These are phyloP conservation scores for Champsocephalus gunnari DNA, from an alignment of 2,797 vertebrate species.

Conservation along the genomic window DNA sequence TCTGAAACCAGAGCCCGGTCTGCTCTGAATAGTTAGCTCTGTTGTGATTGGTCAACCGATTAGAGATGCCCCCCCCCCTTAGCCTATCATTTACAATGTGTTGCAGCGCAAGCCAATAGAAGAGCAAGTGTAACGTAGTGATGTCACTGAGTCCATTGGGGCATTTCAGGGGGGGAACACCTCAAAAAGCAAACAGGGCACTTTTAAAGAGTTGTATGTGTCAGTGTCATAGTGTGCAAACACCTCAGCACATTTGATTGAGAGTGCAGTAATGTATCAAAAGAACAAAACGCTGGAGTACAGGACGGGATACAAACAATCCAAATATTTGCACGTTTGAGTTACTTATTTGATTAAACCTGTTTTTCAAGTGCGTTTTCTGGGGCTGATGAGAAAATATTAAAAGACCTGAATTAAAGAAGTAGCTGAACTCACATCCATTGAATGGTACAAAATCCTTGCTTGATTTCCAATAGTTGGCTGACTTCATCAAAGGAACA, in stretches of 20 bases:
- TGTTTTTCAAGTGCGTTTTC: not conserved
- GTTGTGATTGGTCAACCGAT: too few relatives aligned
- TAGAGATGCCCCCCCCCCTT: too few relatives aligned
- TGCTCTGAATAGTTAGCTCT: too few relatives aligned
- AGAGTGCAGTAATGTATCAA: slow-evolving; percentile 37
- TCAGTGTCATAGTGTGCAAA: slow-evolving; percentile 16
- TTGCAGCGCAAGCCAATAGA: too few relatives aligned
- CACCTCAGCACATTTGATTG: not conserved
- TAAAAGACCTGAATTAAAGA: slow-evolving; percentile 9
- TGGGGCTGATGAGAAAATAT: not conserved
- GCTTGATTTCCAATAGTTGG: not conserved
- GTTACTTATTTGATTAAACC: not conserved
- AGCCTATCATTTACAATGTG: too few relatives aligned
- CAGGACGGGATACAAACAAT: not conserved
- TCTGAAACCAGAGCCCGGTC: too few relatives aligned
- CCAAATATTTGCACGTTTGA: not conserved
- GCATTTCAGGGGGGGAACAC: too few relatives aligned
- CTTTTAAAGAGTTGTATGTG: not conserved
- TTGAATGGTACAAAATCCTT: not conserved
- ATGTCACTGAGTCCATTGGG: too few relatives aligned
- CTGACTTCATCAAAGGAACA: slow-evolving; percentile 16
- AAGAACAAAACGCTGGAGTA: slow-evolving; percentile 25
- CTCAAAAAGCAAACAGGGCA: too few relatives aligned
- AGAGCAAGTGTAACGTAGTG: too few relatives aligned
- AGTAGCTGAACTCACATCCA: not conserved